Evolutionary conservation across 2,888 invertebrate genomes (phyloP).

Genomic region (Macaria notata): DNA sequence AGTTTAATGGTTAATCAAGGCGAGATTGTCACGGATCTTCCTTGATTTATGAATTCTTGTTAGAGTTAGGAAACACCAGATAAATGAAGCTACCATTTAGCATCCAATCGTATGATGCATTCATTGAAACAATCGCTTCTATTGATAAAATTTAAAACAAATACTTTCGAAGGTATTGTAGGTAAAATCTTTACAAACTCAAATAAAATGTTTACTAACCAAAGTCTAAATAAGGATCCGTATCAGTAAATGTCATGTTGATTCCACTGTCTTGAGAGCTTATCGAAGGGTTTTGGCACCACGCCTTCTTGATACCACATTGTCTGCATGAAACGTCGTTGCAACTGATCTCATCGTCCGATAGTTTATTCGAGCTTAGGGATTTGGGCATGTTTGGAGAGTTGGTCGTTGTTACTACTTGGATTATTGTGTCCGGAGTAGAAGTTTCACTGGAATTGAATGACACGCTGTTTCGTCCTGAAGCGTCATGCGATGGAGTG

Average conservation of each 20-base stretch:
- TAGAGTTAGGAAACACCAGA: conserved; percentile 21
- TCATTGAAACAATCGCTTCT: conserved; percentile 1
- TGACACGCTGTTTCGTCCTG: conserved; percentile 73
- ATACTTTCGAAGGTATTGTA: too few species aligned
- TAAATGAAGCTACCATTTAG: conserved; percentile 22
- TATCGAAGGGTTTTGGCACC: conserved; percentile 86
- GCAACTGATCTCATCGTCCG: conserved; percentile 81
- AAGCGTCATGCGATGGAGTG: conserved; percentile 70
- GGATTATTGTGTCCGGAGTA: conserved; percentile 78
- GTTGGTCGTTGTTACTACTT: conserved; percentile 69
- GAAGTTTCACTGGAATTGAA: conserved; percentile 80
- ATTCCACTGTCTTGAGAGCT: conserved; percentile 91
- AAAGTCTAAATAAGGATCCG: conserved; percentile 80
- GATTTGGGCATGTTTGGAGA: conserved; percentile 77
- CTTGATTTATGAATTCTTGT: conserved; percentile 20
- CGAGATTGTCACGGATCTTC: conserved; percentile 7
- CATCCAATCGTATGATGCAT: not conserved
- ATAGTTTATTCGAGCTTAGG: conserved; percentile 79
- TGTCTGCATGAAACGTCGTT: conserved; percentile 72
- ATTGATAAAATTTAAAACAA: not conserved
- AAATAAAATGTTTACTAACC: conserved; percentile 51
- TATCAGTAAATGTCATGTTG: conserved; percentile 87
- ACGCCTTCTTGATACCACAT: conserved; percentile 78
- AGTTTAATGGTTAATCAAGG: conserved; percentile 7
- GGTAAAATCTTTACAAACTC: too few species aligned